Base-by-base conservation (phyloP, 2,797 vertebrate species). In the Xiphorhynchus erythropygius region DNA sequence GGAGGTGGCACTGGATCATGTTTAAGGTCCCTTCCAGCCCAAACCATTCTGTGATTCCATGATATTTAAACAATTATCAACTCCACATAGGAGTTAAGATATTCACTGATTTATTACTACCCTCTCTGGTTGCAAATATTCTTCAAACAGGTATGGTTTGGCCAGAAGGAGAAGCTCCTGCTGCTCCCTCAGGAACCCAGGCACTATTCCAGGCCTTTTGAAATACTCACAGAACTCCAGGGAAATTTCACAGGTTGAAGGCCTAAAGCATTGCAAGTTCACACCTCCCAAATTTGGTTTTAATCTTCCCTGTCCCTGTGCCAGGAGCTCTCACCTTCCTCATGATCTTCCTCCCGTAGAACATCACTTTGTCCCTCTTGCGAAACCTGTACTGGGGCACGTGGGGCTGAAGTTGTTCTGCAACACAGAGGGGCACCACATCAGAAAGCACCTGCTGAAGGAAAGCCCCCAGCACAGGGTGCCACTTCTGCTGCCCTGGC, bases 341-440 rank as follows among this genome's bases (percentile, higher is more conserved):
- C 98, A 99, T 99, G 95, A 99, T 99, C 98, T 99, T 99, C 60
- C 99, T 97, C 30, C 99, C 99, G 1, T 99, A 99, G 96, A 99
- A 99, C 98, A 99, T 97, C 68, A 99, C 98, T 94, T 99, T 99
- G 97, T 99, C 98, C 71, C 99, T 98, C 97, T 99, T 99, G 84
- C 98, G 97, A 92, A 99, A 99, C 32, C 99, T 98, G 96, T 99
- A 99, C 65, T 98, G 98, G 67, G 98, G 98, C 42, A 93, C 94
- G 1, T 98, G 98, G 0, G 98, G 97, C 92, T 98, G 98, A 25
- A 95, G 97, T 64, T 98, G 98, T 78, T 97, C 99, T 99, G 96
- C 18, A 80, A 97, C 15, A 97, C 25, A 95, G 52, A 95, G 52
- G 88, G 82, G 14, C 39, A 46, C 1, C 77, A 50, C 62, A 44